Evolutionary conservation across 35 echinoderm and acorn worm species (phyloP), one percentile per base, ranked within the genome.

Genomic region (Strongylocentrotus purpuratus): DNA sequence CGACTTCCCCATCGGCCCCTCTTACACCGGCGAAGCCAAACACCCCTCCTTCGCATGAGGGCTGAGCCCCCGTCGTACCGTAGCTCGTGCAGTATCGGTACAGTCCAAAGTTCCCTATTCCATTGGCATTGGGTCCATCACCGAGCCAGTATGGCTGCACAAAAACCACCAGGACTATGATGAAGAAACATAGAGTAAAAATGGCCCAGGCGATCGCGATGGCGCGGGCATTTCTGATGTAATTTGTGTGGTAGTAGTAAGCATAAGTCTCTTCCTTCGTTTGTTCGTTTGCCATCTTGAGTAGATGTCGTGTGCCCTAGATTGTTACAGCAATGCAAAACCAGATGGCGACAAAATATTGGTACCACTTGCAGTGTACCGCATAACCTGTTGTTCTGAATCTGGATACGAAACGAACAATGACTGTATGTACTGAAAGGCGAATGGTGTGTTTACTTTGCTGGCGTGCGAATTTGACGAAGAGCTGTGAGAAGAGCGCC

Each of bases 231-330:
- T 99, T 99, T 95, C 97, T 93, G 35, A 99, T 96, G 88, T 99
- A 99, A 95, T 99, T 99, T 28, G 98, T 97, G 87, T 99, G 98
- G 46, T 99, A 99, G 47, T 96, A 97, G 46, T 97, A 99, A 28
- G 97, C 97, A 93, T 97, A 99, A 31, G 96, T 96, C 92, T 99
- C 97, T 45, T 99, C 98, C 87, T 99, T 97, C 31, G 93, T 86
- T n/a, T 93, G 91, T 85, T 96, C 94, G 71, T 96, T 97, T 50
- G 95, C 95, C 97, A 97, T 97, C 61, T 97, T 93, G 31, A 87
- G 41, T 32, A 89, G 87, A 78, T n/a, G 65, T 22, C n/a, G n/a
- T n/a, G n/a, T n/a, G n/a, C n/a, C n/a, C n/a, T n/a, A n/a, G n/a
- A n/a, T n/a, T n/a, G n/a, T n/a, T n/a, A n/a, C n/a, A n/a, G 18